Base-by-base conservation (phyloP, 1,140 invertebrate species). In the Chionoecetes opilio region DNA sequence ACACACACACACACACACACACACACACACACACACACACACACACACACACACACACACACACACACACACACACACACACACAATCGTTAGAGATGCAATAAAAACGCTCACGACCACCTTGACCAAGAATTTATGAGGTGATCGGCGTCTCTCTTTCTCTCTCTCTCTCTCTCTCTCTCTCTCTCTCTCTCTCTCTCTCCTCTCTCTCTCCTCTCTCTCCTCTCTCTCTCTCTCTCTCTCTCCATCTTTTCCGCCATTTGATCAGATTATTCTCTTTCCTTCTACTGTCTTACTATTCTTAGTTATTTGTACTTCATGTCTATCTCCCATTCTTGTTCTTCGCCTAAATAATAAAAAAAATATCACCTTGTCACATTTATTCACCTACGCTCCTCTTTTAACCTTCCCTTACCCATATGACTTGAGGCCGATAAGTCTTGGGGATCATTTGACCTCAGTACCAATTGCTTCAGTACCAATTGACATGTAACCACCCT, bases 71-170 rank as follows among this genome's bases (percentile, higher is more conserved):
- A 75, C 63, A 75, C 63, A 75, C 63, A n/a, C 63, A 75, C 63
- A 75, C 63, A 75, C 63, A 75, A n/a, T 75, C 63, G n/a, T 75
- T 75, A 75, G 63, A 75, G 63, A 75, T 75, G 63, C 63, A 75
- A 75, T 75, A 75, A 75, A 75, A 75, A 21, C 8, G 21, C 63
- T 75, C 63, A 75, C 63, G 63, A 75, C 63, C 63, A 75, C 21
- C 63, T 75, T 75, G 63, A 75, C 63, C 63, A 75, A 0, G 63
- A n/a, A 75, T 75, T 75, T 75, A 75, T 75, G 63, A 75, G 63
- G 63, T 75, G 63, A 75, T 75, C 21, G 63, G 63, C 63, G 63
- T 75, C 63, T 75, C 63, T 75, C 63, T 75, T 26, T 75, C 63
- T 75, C 63, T 75, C 63, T 75, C 53, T 63, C 53, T 63, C 53